Evolutionary conservation across 35 echinoderm and acorn worm genomes (phyloP).

Genomic region (Hemicentrotus pulcherrimus): DNA sequence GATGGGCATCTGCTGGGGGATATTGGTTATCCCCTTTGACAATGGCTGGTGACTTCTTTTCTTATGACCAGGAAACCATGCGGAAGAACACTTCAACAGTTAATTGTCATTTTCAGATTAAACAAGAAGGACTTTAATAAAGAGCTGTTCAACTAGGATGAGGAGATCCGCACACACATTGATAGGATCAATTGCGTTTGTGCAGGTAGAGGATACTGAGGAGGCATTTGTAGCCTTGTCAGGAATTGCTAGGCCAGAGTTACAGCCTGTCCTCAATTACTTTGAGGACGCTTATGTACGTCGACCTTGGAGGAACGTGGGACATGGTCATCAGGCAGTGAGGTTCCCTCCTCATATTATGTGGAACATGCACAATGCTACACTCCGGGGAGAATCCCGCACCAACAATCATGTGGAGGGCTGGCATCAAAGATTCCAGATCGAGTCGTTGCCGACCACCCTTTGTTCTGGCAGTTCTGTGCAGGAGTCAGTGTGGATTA

Average conservation of each 20-base stretch:
- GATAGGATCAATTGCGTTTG: too few species aligned
- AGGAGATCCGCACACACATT: too few species aligned
- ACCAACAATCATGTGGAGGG: conserved; percentile 30
- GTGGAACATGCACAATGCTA: conserved; percentile 21
- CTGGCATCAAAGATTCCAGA: conserved; percentile 18
- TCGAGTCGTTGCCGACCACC: conserved; percentile 20
- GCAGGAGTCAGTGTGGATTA: too few species aligned
- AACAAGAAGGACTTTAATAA: too few species aligned
- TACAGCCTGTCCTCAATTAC: too few species aligned
- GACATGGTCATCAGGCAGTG: too few species aligned
- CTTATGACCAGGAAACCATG: not conserved
- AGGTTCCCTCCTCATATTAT: not conserved
- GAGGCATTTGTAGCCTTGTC: too few species aligned
- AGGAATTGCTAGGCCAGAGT: too few species aligned
- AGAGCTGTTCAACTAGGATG: too few species aligned
- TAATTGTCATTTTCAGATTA: too few species aligned
- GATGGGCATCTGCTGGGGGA: not conserved
- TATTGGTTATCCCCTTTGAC: not conserved
- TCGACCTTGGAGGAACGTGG: not conserved
- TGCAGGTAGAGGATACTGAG: too few species aligned
- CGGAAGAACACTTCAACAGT: not conserved
- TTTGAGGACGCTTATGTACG: too few species aligned
- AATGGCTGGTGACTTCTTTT: not conserved
- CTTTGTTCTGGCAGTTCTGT: conserved; percentile 42
- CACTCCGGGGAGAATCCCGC: conserved; percentile 12